Percentiles rank a stretch among this genome's conserved stretches.
Evolutionary conservation across 2,797 vertebrate species (phyloP).

Genomic region (Brachymystax lenok): DNA sequence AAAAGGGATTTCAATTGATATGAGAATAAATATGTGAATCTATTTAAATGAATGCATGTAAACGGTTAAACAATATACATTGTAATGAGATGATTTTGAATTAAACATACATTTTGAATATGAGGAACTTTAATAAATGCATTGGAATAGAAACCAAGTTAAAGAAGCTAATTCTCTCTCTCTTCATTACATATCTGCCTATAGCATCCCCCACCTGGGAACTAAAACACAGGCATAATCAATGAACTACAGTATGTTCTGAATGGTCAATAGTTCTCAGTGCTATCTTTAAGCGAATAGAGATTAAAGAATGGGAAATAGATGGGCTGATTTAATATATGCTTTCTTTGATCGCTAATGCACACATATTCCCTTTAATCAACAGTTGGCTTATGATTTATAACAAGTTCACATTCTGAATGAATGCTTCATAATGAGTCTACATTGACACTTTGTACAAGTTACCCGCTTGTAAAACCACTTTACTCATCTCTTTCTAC

Average conservation of each 20-base stretch:
- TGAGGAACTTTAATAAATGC: too few relatives aligned
- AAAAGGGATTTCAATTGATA: background rate
- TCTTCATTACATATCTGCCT: too few relatives aligned
- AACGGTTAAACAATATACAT: background rate
- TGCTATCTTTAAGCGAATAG: too few relatives aligned
- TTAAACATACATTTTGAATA: background rate
- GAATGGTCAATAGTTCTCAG: too few relatives aligned
- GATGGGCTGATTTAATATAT: background rate
- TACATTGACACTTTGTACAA: background rate
- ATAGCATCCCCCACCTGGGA: too few relatives aligned
- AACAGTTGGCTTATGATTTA: slow-evolving; percentile 11
- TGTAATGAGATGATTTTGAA: background rate
- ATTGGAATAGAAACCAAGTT: too few relatives aligned
- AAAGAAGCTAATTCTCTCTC: too few relatives aligned
- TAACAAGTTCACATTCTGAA: slow-evolving; percentile 34
- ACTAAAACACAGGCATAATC: too few relatives aligned
- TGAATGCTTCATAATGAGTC: slow-evolving; percentile 12
- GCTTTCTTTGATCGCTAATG: background rate
- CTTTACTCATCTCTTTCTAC: slow-evolving; percentile 29
- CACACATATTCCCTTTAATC: background rate
- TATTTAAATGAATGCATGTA: background rate
- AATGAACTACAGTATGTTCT: too few relatives aligned
- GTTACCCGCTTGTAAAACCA: background rate
- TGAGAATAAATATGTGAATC: background rate
- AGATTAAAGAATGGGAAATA: background rate